Base-by-base conservation (phyloP, 2,888 invertebrate genomes). In the Cheilosia scutellata region DNA sequence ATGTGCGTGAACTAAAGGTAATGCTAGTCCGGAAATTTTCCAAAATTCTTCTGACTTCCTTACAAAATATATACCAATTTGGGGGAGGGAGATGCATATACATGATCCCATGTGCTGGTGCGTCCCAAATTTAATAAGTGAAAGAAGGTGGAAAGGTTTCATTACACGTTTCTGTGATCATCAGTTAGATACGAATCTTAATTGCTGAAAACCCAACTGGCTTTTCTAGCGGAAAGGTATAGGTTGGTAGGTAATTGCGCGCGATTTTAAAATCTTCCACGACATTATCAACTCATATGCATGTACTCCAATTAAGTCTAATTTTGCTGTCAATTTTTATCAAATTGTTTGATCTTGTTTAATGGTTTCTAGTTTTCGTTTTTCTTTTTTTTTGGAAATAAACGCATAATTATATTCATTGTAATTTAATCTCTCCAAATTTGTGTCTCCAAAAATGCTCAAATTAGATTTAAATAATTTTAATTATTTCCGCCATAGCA, bases 251-350 rank as follows among this genome's bases (percentile, higher is more conserved):
- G 49, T 68, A 77, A 77, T 68, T 77, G 66, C 16, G 33, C 53
- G 76, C 76, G 66, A 76, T 76, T 76, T 68, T 53, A n/a, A 76
- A 76, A 40, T 60, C 53, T 33, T 68, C 51, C 44, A 71, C 51
- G 33, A 42, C 29, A 20, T 25, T 20, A n/a, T 16, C 57, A 25
- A 16, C 66, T 9, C 55, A 57, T 70, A 33, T 65, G 76, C 66
- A 60, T 58, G 53, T 40, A 65, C 71, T 53, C 13, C 78, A 79
- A 79, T 79, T 79, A 79, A 71, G 42, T 37, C 71, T 49, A 79
- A 79, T 79, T 79, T 79, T 40, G 65, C 47, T 79, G 78, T 79
- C 78, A 79, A 72, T 65, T 79, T 58, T 79, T 79, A 79, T 79
- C 78, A 27, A 65, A 65, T 25, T 33, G 57, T 65, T 66, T 57